phyloP scores from a whole-genome alignment of 2,888 invertebrate species.

The Drosophila nigricruria region DNA sequence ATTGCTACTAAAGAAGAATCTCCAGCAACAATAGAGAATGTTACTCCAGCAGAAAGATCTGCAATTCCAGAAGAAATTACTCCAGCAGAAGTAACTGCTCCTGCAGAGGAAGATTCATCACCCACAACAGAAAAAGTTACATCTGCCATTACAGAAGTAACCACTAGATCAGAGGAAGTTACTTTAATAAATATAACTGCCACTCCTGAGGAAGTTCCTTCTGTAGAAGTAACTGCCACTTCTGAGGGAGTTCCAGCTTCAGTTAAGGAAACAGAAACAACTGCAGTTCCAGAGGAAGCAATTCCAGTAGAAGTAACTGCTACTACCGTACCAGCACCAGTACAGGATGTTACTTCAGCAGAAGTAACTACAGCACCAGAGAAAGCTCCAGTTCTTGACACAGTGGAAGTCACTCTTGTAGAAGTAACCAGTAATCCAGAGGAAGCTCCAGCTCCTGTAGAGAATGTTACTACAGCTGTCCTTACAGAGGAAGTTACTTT shows the following conservation, averaged over 20 bases:
- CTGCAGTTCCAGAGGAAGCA: background rate
- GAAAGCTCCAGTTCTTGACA: too few species aligned
- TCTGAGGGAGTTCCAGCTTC: background rate
- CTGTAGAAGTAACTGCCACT: background rate
- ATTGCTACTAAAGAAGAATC: too few species aligned
- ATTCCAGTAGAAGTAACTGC: background rate
- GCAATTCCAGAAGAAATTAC: background rate
- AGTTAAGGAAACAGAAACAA: background rate
- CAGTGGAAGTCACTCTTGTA: background rate
- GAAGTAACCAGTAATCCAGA: too few species aligned
- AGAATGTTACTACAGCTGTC: too few species aligned
- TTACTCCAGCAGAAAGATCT: background rate
- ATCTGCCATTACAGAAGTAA: background rate
- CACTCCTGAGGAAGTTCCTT: background rate
- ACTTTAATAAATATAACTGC: too few species aligned
- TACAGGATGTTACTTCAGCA: too few species aligned
- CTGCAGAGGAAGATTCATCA: background rate
- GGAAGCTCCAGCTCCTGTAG: too few species aligned
- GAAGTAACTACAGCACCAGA: too few species aligned
- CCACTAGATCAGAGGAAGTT: background rate
- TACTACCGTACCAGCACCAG: background rate
- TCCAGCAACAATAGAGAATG: background rate
- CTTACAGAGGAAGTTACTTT: background rate
- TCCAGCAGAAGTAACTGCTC: background rate
- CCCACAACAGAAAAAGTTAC: background rate